These are phyloP conservation scores for Tyria jacobaeae DNA, from an alignment of 2,888 invertebrate species.

Conservation along the genomic window DNA sequence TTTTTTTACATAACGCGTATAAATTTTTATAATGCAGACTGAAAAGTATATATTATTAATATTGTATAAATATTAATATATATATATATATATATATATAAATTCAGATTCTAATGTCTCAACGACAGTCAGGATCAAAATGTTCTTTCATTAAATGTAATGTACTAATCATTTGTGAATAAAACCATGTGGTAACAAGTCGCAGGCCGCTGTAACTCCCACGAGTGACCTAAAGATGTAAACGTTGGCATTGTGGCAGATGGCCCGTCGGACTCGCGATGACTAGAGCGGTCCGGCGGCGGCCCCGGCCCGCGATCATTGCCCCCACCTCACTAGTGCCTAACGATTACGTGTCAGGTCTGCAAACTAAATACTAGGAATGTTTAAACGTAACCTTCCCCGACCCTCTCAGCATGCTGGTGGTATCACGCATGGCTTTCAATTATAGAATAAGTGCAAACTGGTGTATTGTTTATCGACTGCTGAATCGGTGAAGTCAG, in stretches of 20 bases:
- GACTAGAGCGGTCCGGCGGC: conserved; percentile 85
- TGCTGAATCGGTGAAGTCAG: background rate
- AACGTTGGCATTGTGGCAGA: conserved; percentile 59
- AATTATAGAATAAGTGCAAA: conserved; percentile 25
- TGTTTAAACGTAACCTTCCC: conserved; percentile 50
- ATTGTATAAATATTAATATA: too few species aligned
- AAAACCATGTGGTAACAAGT: background rate
- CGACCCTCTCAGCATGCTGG: conserved; percentile 54
- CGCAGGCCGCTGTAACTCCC: background rate
- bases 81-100: too few species aligned
- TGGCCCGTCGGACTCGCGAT: conserved; percentile 83
- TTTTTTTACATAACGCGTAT: background rate
- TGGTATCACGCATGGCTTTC: conserved; percentile 66
- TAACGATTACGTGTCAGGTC: conserved; percentile 76
- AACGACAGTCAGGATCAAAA: background rate
- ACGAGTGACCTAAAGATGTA: conserved; percentile 12
- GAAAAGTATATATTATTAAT: background rate
- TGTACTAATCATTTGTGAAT: background rate
- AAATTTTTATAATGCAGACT: background rate
- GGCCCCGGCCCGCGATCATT: conserved; percentile 77
- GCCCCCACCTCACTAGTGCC: conserved; percentile 69
- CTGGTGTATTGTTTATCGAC: conserved; percentile 35
- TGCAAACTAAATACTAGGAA: conserved; percentile 66
- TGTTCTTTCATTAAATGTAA: background rate
- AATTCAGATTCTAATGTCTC: background rate